Evolutionary conservation across 2,797 vertebrate genomes (phyloP), one percentile per base, ranked within the genome.

Genomic region (Amazonetta brasiliensis): DNA sequence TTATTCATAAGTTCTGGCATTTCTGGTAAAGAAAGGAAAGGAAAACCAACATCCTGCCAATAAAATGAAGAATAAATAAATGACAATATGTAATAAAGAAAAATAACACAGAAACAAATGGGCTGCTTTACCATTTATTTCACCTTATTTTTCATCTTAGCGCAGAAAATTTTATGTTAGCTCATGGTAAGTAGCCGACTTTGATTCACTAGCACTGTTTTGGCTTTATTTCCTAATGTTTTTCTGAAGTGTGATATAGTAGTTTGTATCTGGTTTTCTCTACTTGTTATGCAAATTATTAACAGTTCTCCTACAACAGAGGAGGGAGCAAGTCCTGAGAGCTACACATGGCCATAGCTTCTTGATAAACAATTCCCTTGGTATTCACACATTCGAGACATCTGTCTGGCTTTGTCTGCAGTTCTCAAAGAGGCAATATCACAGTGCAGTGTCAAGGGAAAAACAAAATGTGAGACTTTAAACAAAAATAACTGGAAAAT

Each of bases 221-320:
- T 48, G 48, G 30, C 8, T 96, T 91, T 84, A 48, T 78, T 46
- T 86, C 26, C 7, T 30, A 22, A 37, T 26, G 25, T 69, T 82
- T 81, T 81, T 75, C 50, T 85, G 69, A 72, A 78, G 66, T 30
- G 26, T 82, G 11, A 30, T 81, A 26, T 23, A 80, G n/a, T n/a
- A 54, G 23, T 89, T 87, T 86, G 35, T 89, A 63, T 73, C 63
- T 59, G n/a, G 46, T 92, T 85, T 87, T 77, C 59, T 69, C 35
- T 58, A 30, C 56, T 82, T 90, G 46, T 86, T 92, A 83, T 84
- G 39, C 54, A 95, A 91, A 62, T 77, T 85, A 69, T 81, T 85
- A 90, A 67, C 62, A 87, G 39, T 48, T 59, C 19, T 92, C 56
- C 10, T 43, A n/a, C 25, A 73, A 21, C 48, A 94, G 64, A 96